A percentile compares a stretch with the other conserved stretches of the same genome.
Conservation (phyloP, 2,888 invertebrate species). For the Apamea epomidion region DNA sequence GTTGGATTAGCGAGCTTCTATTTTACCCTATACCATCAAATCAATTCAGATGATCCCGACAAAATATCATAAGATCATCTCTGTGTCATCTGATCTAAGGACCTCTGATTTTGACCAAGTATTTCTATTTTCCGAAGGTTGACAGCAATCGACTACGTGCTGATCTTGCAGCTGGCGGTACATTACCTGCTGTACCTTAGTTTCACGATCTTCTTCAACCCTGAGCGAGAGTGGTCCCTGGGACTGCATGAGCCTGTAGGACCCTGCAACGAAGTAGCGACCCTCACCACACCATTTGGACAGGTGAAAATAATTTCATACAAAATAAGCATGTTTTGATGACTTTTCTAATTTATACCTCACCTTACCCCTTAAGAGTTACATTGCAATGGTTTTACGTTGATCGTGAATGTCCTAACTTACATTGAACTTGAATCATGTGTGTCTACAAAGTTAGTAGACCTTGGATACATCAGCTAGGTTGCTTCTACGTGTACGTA, state of each 20-base stretch:
- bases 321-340: background rate
- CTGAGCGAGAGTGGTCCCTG: constrained; percentile 92
- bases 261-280: constrained; percentile 91
- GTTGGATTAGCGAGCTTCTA: background rate
- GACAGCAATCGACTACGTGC: constrained; percentile 80
- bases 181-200: constrained; percentile 92
- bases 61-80: background rate
- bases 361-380: background rate
- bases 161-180: constrained; percentile 88
- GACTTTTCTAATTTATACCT: background rate
- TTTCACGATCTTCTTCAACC: constrained; percentile 92
- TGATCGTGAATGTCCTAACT: background rate
- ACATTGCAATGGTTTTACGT: background rate
- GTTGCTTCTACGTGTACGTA: background rate
- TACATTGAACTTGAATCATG: constrained; percentile 8
- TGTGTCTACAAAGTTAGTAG: background rate
- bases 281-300: constrained; percentile 92
- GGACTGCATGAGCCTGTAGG: constrained; percentile 95
- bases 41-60: background rate
- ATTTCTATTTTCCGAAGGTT: constrained; percentile 69
- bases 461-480: background rate
- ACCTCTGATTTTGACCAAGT: background rate
- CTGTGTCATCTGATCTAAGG: background rate
- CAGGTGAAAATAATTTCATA: constrained; percentile 83
- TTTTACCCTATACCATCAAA: background rate